Base-by-base conservation (phyloP, 2,888 invertebrate genomes). In the Leptogaster cylindrica region DNA sequence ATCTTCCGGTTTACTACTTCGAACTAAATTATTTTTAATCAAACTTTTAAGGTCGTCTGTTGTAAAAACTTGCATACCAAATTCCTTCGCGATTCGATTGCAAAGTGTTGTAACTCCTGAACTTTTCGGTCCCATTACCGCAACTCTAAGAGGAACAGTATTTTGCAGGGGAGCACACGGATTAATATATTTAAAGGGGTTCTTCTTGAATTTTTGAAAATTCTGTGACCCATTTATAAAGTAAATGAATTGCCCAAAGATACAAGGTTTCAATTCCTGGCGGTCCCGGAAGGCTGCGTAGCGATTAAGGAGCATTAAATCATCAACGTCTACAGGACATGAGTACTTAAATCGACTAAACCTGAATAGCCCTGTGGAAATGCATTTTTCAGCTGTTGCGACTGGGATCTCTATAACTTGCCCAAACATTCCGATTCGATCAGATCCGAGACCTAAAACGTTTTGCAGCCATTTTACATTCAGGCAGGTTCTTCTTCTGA, bases 311-410 rank as follows among this genome's bases (percentile, higher is more conserved):
- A 51, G 65, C 41, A 70, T 65, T 12, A 70, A 8, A 55, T 85
- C 82, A 73, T 76, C 82, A 52, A 86, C 79, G 73, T 86, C 84
- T 0, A 89, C 88, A 0, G 89, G 89, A 75, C 89, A 89, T 73
- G 84, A 83, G 65, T 84, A 82, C 18, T 86, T 84, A 76, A 88
- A 89, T 72, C 84, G 84, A 75, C 89, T 89, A 16, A 85, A 75
- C 70, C 88, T 84, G 75, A 80, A 87, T 76, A 85, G 86, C 3
- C 89, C 89, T 69, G 79, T 79, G 2, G 79, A 75, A 33, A 89
- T 73, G 44, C 89, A 77, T 63, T 79, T 78, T 73, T 88, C 86
- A 3, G 88, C 87, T 12, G 83, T 78, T 70, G 85, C 84, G 10
- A 78, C 70, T 61, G 81, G 80, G 1, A 88, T 75, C 27, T 84